Evolutionary conservation across 2,888 invertebrate species (phyloP), one percentile per base, ranked within the genome.

Genomic region (Nineta flava): DNA sequence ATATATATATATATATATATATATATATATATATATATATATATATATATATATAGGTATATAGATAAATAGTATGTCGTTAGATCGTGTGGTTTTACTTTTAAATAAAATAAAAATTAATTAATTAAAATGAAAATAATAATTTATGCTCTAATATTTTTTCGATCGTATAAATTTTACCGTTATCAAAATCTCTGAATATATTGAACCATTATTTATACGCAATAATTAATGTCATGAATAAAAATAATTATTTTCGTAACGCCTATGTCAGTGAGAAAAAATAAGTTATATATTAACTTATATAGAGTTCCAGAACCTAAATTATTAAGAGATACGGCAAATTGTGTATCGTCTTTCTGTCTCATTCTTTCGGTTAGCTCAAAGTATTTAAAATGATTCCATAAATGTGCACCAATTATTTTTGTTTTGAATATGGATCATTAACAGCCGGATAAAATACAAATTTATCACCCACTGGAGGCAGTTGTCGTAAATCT

Each of bases 401-500:
- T 47, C 58, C 58, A 60, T 7, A 59, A 44, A 19, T 19, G 19
- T n/a, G n/a, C n/a, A n/a, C n/a, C n/a, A n/a, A n/a, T n/a, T n/a
- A n/a, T n/a, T n/a, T n/a, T n/a, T n/a, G n/a, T n/a, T n/a, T n/a
- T n/a, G 19, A 19, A 5, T 19, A 19, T 3, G 19, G 19, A 19
- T 19, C 19, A 19, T 19, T 19, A 5, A 19, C 19, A 19, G 19
- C 19, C 19, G 15, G 15, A 26, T 48, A 48, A 52, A 56, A 62
- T 40, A 61, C 53, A 15, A 52, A 48, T 13, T 45, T 49, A 40
- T 60, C 59, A 34, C 55, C 53, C 9, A 63, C 59, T 9, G 62
- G 61, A 17, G 59, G 59, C 38, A 62, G 51, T 54, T 64, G 61
- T 52, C 58, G 53, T 12, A 63, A 56, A 51, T 63, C 62, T 17